A percentile compares a stretch with the other conserved stretches of the same genome.
Evolutionary conservation across 2,797 vertebrate species (phyloP).

Genomic region (Zalophus californianus): DNA sequence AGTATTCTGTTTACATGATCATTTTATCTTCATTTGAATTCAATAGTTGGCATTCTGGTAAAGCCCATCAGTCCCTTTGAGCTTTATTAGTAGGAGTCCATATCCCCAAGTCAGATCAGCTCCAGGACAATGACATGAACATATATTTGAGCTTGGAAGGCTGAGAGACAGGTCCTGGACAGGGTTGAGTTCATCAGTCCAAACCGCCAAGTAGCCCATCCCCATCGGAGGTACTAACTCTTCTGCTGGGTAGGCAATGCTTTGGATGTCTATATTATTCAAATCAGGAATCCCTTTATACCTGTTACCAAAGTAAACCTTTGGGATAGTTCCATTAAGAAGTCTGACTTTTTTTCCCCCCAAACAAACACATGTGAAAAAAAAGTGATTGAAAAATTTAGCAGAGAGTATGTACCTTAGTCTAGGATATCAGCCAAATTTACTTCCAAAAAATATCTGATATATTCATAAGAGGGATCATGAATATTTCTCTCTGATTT

Average conservation of each 20-base stretch:
- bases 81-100: neutral
- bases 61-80: neutral
- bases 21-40: neutral
- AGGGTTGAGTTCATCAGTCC: neutral
- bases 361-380: neutral
- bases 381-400: conserved; percentile 3
- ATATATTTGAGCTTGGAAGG: neutral
- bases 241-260: too few species aligned
- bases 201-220: neutral
- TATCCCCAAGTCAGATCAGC: neutral
- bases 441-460: neutral
- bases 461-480: neutral
- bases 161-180: neutral
- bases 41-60: neutral
- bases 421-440: conserved; percentile 22
- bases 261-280: neutral
- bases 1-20: neutral
- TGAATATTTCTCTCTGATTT: neutral
- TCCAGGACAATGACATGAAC: neutral
- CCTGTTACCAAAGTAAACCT: neutral
- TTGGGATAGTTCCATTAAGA: neutral
- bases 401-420: neutral
- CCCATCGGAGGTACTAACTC: neutral
- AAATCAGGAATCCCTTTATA: neutral
- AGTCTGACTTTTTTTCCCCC: neutral